Evolutionary conservation across 2,797 vertebrate species (phyloP), one percentile per base, ranked within the genome.

Genomic region (Macropodus opercularis): DNA sequence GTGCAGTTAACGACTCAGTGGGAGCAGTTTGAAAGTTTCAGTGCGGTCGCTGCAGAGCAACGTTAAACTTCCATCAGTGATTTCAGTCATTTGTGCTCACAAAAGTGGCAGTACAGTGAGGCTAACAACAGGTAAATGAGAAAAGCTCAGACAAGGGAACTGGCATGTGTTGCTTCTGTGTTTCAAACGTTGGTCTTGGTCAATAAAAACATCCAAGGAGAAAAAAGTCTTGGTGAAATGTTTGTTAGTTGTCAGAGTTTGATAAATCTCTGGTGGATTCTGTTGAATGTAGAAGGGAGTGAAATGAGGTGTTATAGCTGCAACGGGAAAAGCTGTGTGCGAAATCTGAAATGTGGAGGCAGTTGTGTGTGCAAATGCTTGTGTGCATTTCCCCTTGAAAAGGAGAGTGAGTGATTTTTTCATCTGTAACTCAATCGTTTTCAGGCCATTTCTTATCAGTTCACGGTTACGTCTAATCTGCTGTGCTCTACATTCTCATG

Each of bases 401-500:
- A 36, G 63, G 44, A 2, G 1, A 36, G 35, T 11, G 29, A 62
- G 24, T 27, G 56, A 70, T 32, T 77, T 81, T 74, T 71, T 32
- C 29, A 65, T 52, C 71, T 62, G 69, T 72, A 75, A 60, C 35
- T 63, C 51, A 51, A 46, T 66, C 63, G 53, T 63, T 63, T 43
- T 34, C 39, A 59, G 64, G 70, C 60, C 18, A 40, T 62, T 72
- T 23, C 29, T 51, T 66, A 57, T 80, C 60, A 59, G 48, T 51
- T 47, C 41, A 56, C 48, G 64, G 50, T 77, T 58, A 72, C 48
- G 31, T 57, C 31, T 43, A 68, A 71, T 79, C 63, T 23, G 35
- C 63, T 63, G 26, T 39, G 14, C 49, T 55, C 26, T 3, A 57
- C 21, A 59, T 79, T 23, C 19, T 62, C 39, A 34, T 49, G 14